A percentile compares a stretch with the other conserved stretches of the same genome.
These are phyloP conservation scores for mouse (Mus musculus) DNA, from an alignment of 2,113 vertebrate genomes.

Conservation along the genomic window DNA sequence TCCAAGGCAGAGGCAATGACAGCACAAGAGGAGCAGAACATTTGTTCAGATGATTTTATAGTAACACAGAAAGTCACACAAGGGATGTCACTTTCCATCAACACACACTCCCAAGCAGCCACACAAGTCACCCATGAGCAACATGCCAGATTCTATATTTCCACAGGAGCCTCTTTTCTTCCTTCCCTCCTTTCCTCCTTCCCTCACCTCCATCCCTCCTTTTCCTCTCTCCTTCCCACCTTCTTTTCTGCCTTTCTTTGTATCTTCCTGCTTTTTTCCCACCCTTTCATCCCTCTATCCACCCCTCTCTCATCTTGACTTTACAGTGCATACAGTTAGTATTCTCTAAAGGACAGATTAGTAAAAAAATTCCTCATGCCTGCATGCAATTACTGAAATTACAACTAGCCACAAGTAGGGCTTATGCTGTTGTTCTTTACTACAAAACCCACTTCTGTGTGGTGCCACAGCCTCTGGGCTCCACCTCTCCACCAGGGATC, in stretches of 20 bases:
- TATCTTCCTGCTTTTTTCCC: no score
- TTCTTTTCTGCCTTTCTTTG: background rate
- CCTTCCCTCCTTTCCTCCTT: background rate
- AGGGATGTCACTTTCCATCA: background rate
- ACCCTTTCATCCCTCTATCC: background rate
- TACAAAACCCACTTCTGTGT: constrained; percentile 59
- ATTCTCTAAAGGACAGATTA: constrained; percentile 14
- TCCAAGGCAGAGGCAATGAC: background rate
- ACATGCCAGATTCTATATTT: background rate
- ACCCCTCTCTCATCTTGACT: background rate
- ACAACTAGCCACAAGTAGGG: constrained; percentile 47
- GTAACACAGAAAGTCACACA: background rate
- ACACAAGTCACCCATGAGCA: background rate
- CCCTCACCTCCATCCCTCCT: no score
- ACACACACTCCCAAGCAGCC: background rate
- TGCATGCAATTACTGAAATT: background rate
- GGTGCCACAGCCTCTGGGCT: constrained; percentile 57
- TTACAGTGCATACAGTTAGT: background rate
- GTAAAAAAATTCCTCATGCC: constrained; percentile 3
- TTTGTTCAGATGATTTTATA: background rate
- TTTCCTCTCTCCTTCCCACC: background rate
- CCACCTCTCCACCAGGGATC: constrained; percentile 41
- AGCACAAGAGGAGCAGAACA: rapidly evolving
- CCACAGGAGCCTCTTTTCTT: no score
- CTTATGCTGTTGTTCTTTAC: constrained; percentile 25